Conservation (phyloP, 53 echinoderm and acorn worm species). For the Astropecten irregularis region DNA sequence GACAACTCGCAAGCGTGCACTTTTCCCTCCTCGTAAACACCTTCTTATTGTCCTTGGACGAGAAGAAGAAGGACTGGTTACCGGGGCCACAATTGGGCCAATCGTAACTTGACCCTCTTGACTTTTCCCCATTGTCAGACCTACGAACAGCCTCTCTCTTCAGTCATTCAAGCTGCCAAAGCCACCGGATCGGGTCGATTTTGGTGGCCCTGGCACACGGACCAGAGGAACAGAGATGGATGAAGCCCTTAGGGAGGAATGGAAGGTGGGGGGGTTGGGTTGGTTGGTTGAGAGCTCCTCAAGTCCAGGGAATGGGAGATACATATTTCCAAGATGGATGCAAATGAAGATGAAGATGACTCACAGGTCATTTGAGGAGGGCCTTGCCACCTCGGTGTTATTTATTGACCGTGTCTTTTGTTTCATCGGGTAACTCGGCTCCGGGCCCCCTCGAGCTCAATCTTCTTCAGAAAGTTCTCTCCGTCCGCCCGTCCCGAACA, state of each 20-base stretch:
- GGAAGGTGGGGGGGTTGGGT: too few relatives aligned
- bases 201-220: too few relatives aligned
- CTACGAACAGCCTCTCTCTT: background rate
- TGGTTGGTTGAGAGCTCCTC: background rate
- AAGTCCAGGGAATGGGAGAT: slow-evolving; percentile 41
- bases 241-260: too few relatives aligned
- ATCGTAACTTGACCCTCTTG: slow-evolving; percentile 14
- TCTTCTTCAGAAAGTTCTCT: too few relatives aligned
- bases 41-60: background rate
- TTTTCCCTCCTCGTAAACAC: background rate
- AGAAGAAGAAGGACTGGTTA: too few relatives aligned
- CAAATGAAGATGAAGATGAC: slow-evolving; percentile 32
- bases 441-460: too few relatives aligned
- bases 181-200: slow-evolving; percentile 13
- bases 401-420: slow-evolving; percentile 31
- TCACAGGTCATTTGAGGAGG: slow-evolving; percentile 11
- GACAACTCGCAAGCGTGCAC: background rate
- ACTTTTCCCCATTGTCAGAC: slow-evolving; percentile 17
- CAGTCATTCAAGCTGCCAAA: too few relatives aligned
- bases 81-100: background rate
- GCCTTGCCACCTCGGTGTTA: slow-evolving; percentile 9
- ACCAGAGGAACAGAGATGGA: background rate
- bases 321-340: background rate
- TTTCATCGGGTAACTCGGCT: too few relatives aligned
- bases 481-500: too few relatives aligned